A percentile compares a stretch with the other conserved stretches of the same genome.
phyloP scores from a whole-genome alignment of 2,797 vertebrate genomes.

The Discoglossus pictus region DNA sequence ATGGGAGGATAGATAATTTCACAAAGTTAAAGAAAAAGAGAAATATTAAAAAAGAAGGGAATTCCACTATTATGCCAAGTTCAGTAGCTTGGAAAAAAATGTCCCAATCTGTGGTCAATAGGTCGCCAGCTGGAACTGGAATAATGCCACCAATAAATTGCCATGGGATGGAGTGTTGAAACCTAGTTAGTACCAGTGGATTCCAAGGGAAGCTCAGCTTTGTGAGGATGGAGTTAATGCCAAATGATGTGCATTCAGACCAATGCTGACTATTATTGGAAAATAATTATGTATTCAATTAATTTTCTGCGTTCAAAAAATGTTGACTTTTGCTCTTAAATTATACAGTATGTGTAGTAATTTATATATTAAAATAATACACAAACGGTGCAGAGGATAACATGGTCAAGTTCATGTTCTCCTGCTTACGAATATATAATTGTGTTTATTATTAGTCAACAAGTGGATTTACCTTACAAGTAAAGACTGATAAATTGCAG shows the following conservation, averaged over 20 bases:
- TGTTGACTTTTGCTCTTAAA: no score
- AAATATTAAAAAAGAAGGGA: neutral
- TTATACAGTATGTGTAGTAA: no score
- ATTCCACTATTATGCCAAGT: slow-evolving; percentile 63
- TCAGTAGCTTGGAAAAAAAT: slow-evolving; percentile 66
- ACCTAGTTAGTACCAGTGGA: slow-evolving; percentile 60
- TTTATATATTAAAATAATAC: no score
- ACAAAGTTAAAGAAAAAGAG: slow-evolving; percentile 28
- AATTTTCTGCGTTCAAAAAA: no score
- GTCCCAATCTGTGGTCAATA: slow-evolving; percentile 62
- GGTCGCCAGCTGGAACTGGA: slow-evolving; percentile 66
- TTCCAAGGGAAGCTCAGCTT: slow-evolving; percentile 64
- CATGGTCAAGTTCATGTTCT: no score
- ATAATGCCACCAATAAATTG: slow-evolving; percentile 65
- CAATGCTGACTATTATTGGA: no score
- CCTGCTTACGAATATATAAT: no score
- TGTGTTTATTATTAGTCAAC: no score
- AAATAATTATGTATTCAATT: no score
- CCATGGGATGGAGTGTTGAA: slow-evolving; percentile 62
- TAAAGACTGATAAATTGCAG: no score
- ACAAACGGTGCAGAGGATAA: no score
- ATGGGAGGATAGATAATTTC: slow-evolving; percentile 1
- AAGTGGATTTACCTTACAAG: no score
- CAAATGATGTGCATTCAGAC: slow-evolving; percentile 7
- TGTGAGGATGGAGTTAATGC: slow-evolving; percentile 40